Evolutionary conservation across 2,797 vertebrate genomes (phyloP).

Genomic region (Pantherophis alleghaniensis): DNA sequence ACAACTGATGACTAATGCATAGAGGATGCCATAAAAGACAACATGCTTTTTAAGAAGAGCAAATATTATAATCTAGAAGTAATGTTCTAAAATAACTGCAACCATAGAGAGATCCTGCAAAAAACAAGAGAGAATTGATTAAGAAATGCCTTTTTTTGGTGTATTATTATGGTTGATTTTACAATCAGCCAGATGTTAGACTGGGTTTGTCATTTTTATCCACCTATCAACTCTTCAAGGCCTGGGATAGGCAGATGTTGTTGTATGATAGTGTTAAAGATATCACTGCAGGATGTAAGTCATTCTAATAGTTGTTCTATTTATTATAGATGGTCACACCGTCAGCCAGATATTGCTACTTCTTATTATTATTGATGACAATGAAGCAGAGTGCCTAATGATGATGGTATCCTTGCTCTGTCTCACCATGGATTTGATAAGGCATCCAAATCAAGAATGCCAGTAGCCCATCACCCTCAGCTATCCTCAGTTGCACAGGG

Average conservation of each 20-base stretch:
- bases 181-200: neutral
- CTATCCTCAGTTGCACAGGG: constrained; percentile 24
- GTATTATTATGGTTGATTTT: neutral
- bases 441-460: neutral
- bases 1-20: neutral
- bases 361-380: constrained; percentile 6
- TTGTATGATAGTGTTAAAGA: neutral
- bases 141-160: neutral
- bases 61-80: neutral
- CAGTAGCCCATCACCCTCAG: constrained; percentile 27
- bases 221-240: neutral
- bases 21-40: neutral
- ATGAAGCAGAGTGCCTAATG: constrained; percentile 31
- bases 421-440: constrained; percentile 14
- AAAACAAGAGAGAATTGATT: constrained; percentile 21
- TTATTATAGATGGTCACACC: neutral
- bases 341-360: neutral
- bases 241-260: neutral
- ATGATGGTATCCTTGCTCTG: constrained; percentile 25
- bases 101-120: neutral
- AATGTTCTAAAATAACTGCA: neutral
- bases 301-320: neutral
- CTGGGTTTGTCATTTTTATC: neutral
- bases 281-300: neutral
- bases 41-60: neutral